phyloP scores from a whole-genome alignment of 2,797 vertebrate species.

The Hafferia zeledoni region DNA sequence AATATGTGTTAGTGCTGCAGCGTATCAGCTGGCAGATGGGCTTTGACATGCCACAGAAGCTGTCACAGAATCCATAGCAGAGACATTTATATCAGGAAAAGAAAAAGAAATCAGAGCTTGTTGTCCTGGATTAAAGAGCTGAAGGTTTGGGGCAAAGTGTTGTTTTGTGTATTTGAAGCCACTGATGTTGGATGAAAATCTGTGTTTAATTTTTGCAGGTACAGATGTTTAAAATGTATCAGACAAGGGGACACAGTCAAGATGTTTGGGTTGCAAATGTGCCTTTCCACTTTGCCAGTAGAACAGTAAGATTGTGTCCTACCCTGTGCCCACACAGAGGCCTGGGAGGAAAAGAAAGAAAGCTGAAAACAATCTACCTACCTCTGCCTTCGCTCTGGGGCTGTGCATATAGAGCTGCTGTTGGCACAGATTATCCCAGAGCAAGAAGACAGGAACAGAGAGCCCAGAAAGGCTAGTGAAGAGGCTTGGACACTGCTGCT shows the following conservation, averaged over 20 bases:
- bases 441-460: not conserved
- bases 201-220: conserved; percentile 48
- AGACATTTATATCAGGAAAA: not conserved
- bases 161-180: not conserved
- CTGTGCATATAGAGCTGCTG: not conserved
- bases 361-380: not conserved
- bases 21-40: not conserved
- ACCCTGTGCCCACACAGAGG: not conserved
- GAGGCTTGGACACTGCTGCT: not conserved
- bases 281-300: not conserved
- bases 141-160: not conserved
- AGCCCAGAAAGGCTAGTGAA: not conserved
- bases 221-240: not conserved
- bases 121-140: not conserved
- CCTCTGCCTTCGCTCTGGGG: not conserved
- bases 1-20: not conserved
- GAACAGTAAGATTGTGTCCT: not conserved
- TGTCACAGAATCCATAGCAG: not conserved
- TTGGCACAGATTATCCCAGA: not conserved
- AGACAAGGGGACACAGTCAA: not conserved
- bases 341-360: not conserved
- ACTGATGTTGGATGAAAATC: not conserved
- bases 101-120: not conserved
- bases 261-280: not conserved
- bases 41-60: not conserved